Evolutionary conservation across 1,140 invertebrate species (phyloP), one percentile per base, ranked within the genome.

Genomic region (Amyelois transitella): DNA sequence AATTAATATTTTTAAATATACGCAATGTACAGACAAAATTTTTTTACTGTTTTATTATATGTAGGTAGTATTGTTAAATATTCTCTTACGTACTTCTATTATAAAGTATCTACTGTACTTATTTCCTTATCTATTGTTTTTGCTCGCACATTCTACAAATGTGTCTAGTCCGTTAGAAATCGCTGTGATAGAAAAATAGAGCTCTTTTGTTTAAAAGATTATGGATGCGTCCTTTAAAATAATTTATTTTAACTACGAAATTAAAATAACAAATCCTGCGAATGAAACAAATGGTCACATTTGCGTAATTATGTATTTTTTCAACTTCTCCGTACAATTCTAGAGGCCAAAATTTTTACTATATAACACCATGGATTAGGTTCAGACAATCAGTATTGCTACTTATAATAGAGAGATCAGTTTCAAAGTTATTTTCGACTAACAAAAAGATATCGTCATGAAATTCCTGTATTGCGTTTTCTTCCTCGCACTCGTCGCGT

Each of bases 401-500:
- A 14, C 17, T 14, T 12, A 6, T 14, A 2, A 12, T 38, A 14
- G 6, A 38, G 32, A 38, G 32, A 38, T 14, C 12, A 14, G n/a
- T 14, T 2, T 32, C 10, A 6, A 12, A 6, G 7, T 32, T 6
- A 32, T 1, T 32, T 32, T 6, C n/a, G 3, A 38, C n/a, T 14
- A n/a, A 20, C 18, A 45, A 6, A 45, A 45, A 21, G n/a, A n/a
- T 45, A 20, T 45, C 3, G 14, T 4, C 43, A 58, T 52, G 55
- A 58, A 48, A 43, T 21, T 45, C 12, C 10, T 52, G 8, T 52
- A 21, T 18, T 47, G 12, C 4, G 18, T 58, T 10, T 24, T 52
- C 18, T 6, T 58, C 14, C n/a, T 38, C 6, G 50, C 25, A 19
- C 1, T 58, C 10, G 20, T 52, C 17, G 50, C 38, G 18, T 43